Conservation (phyloP, 2,888 invertebrate genomes). For the Acrobasis suavella region DNA sequence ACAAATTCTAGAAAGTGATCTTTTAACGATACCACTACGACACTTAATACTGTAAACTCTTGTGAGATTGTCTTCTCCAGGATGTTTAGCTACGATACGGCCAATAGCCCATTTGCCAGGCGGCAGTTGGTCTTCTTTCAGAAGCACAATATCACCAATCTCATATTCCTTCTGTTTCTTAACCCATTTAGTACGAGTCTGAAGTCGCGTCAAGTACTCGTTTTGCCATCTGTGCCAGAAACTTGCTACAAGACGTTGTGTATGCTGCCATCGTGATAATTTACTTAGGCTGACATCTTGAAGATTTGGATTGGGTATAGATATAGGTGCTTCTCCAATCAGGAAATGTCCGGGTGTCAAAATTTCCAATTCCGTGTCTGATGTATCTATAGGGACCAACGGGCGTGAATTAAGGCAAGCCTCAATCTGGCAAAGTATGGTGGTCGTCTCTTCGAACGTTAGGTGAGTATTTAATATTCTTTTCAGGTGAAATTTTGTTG, state of each 20-base stretch:
- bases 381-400: conserved; percentile 2
- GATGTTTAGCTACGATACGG: conserved; percentile 22
- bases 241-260: conserved; percentile 33
- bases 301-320: conserved; percentile 29
- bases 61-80: conserved; percentile 23
- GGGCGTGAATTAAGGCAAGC: conserved; percentile 33
- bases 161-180: conserved; percentile 29
- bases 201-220: conserved; percentile 34
- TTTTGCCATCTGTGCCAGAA: conserved; percentile 35
- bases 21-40: neutral
- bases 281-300: conserved; percentile 23
- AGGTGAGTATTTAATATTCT: conserved; percentile 23
- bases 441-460: conserved; percentile 32
- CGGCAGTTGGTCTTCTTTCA: conserved; percentile 22
- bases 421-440: conserved; percentile 31
- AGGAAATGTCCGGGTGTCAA: conserved; percentile 41
- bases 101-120: conserved; percentile 26
- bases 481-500: conserved; percentile 25
- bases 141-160: conserved; percentile 32
- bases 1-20: conserved; percentile 1
- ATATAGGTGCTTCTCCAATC: conserved; percentile 32
- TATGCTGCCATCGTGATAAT: conserved; percentile 35
- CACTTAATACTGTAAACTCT: conserved; percentile 26
- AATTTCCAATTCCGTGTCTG: conserved; percentile 14
- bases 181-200: conserved; percentile 35